Evolutionary conservation across 1,140 invertebrate species (phyloP), one percentile per base, ranked within the genome.

Genomic region (Phocides pigmalion): DNA sequence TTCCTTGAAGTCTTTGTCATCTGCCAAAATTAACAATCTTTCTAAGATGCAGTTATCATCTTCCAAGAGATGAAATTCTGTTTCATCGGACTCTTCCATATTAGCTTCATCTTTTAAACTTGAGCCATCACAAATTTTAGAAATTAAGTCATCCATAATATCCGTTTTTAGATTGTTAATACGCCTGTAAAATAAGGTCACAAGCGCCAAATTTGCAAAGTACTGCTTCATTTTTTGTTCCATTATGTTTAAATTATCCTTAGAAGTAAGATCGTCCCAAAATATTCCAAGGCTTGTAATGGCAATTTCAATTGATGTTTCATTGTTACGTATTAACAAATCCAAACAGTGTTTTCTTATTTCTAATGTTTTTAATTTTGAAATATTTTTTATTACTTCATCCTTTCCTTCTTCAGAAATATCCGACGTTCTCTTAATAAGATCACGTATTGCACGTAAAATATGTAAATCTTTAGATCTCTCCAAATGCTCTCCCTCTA

Each of bases 401-500:
- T 82, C 56, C 69, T 92, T 90, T 51, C 87, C 89, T 53, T 94
- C 92, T 51, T 93, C 93, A 39, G 92, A 87, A 4, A 71, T 35
- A n/a, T 59, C 20, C 5, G 78, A 54, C 19, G 70, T 68, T 63
- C 89, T 90, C 68, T 95, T 94, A 5, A 97, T 83, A 68, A 94
- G 92, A 32, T 93, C 93, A 72, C 95, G 95, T n/a, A 97, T 80
- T 72, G 96, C 95, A 75, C 96, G 95, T 46, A 98, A 92, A 35
- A 98, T 89, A 91, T 98, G 97, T 39, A 98, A 93, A 87, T 98
- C 98, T 72, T 96, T 94, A 0, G 97, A 95, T 72, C 95, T 94
- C 76, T 96, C 95, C 64, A 96, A 97, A 87, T 97, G 97, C 87
- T 96, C 96, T 71, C 96, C 97, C 79, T 95, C 95, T n/a, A 98